Percentiles rank a stretch among this genome's conserved stretches.
phyloP scores from a whole-genome alignment of 35 echinoderm and acorn worm genomes.

The Apostichopus japonicus region DNA sequence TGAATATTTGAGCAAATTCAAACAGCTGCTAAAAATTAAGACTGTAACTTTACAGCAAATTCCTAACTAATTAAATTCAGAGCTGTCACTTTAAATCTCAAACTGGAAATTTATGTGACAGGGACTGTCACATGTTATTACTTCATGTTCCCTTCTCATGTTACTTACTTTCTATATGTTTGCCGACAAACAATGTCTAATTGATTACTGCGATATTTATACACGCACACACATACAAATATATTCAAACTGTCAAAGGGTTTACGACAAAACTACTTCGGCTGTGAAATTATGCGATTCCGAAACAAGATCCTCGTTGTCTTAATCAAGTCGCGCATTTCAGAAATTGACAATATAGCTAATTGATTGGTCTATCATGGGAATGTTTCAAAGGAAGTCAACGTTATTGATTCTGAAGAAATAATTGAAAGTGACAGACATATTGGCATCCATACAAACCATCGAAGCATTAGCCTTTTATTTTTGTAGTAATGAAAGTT shows the following conservation, averaged over 20 bases:
- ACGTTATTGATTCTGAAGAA: background rate
- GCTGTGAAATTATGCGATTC: background rate
- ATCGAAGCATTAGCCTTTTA: background rate
- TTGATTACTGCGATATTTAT: background rate
- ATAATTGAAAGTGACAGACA: background rate
- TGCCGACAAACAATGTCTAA: too few relatives aligned
- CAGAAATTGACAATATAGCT: background rate
- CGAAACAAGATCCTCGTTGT: background rate
- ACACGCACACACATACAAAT: background rate
- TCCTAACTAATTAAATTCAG: background rate
- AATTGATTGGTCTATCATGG: background rate
- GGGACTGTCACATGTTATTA: background rate
- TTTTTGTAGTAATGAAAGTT: background rate
- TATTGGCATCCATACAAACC: background rate
- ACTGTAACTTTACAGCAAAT: too few relatives aligned
- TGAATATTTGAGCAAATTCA: too few relatives aligned
- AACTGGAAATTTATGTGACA: background rate
- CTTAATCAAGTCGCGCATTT: background rate
- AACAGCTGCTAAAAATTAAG: too few relatives aligned
- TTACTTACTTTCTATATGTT: background rate
- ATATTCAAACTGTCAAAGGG: background rate
- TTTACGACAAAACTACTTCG: background rate
- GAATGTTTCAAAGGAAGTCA: background rate
- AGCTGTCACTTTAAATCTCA: background rate
- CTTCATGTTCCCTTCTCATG: background rate